A percentile compares a stretch with the other conserved stretches of the same genome.
These are phyloP conservation scores for Sipha flava DNA, from an alignment of 1,140 invertebrate species.

Conservation along the genomic window DNA sequence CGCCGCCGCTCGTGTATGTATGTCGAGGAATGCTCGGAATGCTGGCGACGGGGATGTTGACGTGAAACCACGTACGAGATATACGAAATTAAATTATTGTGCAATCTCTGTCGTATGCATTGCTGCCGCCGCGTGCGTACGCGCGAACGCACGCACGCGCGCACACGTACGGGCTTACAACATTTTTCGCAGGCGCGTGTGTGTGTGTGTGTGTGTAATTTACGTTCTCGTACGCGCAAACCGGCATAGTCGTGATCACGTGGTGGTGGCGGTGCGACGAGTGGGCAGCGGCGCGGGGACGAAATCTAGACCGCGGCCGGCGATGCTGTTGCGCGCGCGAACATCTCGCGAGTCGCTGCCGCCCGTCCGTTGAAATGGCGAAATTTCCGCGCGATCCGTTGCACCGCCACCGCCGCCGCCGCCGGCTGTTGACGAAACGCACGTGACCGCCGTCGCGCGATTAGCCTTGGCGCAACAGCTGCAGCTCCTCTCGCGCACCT, in stretches of 20 bases:
- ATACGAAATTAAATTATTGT: conserved; percentile 18
- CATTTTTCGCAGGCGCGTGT: too few relatives aligned
- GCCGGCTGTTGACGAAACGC: neutral
- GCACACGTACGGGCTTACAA: neutral
- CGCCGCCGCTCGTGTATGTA: neutral
- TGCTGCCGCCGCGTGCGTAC: neutral
- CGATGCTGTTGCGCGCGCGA: too few relatives aligned
- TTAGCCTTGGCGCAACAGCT: neutral
- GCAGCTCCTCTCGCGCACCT: too few relatives aligned
- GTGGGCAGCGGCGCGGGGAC: too few relatives aligned
- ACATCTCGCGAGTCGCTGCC: neutral
- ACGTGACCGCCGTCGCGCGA: neutral
- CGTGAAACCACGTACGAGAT: conserved; percentile 9
- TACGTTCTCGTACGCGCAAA: too few relatives aligned
- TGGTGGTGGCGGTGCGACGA: too few relatives aligned
- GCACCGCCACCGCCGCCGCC: neutral
- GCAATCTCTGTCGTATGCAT: conserved; percentile 1
- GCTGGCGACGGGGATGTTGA: conserved; percentile 21
- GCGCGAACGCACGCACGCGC: neutral
- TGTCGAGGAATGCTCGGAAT: conserved; percentile 12
- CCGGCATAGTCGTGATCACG: too few relatives aligned
- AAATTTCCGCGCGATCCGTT: neutral
- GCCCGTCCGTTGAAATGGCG: too few relatives aligned
- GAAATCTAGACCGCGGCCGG: too few relatives aligned
- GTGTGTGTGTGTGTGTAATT: too few relatives aligned